phyloP scores from a whole-genome alignment of 2,113 vertebrate genomes.

The Progne subis region DNA sequence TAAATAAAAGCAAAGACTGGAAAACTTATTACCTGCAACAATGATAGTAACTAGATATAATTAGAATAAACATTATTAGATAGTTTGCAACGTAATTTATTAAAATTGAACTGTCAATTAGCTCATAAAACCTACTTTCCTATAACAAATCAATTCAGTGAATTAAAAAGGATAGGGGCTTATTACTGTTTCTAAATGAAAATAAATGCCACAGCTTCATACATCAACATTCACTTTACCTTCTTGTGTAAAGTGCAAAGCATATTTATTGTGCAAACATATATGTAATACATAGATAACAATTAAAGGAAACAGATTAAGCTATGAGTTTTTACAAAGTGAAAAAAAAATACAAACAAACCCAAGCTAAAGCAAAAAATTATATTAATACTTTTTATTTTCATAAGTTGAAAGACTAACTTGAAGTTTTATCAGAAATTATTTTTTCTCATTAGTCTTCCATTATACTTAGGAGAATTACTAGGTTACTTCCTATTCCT shows the following conservation, averaged over 20 bases:
- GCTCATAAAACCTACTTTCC: neutral
- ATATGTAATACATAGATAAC: neutral
- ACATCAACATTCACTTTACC: neutral
- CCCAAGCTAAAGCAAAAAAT: neutral
- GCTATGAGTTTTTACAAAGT: neutral
- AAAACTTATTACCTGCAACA: neutral
- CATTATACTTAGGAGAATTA: neutral
- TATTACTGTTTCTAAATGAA: neutral
- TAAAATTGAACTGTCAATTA: neutral
- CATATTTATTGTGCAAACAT: neutral
- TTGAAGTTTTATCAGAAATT: neutral
- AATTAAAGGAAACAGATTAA: neutral
- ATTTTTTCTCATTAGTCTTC: neutral
- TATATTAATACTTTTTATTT: neutral
- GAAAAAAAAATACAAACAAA: neutral
- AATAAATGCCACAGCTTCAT: neutral
- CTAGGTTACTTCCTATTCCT: neutral
- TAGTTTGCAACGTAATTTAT: neutral
- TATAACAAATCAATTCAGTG: neutral
- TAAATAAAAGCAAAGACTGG: conserved; percentile 9
- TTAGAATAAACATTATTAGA: neutral
- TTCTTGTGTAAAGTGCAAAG: neutral
- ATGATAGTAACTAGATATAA: neutral
- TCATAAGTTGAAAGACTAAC: neutral
- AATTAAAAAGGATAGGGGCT: neutral